Conservation (phyloP, 2,113 vertebrate species). For the Smithornis capensis region DNA sequence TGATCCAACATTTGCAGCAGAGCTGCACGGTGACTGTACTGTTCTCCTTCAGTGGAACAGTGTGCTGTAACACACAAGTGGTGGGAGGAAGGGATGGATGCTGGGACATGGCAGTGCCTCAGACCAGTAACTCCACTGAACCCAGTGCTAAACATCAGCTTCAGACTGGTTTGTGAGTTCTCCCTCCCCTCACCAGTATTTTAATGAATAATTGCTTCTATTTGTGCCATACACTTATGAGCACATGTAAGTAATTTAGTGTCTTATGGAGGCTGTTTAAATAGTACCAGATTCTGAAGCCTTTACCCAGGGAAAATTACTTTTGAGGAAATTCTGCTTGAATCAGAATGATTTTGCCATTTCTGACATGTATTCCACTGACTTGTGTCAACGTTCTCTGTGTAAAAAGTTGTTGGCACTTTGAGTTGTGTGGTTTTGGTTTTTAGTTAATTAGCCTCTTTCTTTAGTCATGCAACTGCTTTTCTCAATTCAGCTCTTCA, state of each 20-base stretch:
- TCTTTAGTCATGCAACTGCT: background rate
- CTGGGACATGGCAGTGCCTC: background rate
- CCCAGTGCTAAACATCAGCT: background rate
- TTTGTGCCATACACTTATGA: background rate
- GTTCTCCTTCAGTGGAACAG: background rate
- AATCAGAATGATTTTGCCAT: background rate
- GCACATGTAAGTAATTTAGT: background rate
- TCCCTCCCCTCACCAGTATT: background rate
- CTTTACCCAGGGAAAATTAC: background rate
- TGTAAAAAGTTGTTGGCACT: background rate
- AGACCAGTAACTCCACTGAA: background rate
- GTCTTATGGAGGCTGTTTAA: background rate
- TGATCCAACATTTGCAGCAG: background rate
- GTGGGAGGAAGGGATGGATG: background rate
- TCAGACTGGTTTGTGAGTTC: background rate
- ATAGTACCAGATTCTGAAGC: background rate
- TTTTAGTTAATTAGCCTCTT: background rate
- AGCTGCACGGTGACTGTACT: background rate
- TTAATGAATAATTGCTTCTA: background rate
- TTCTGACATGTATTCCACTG: background rate
- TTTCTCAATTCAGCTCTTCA: background rate
- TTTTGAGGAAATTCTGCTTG: background rate
- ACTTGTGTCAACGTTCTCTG: background rate
- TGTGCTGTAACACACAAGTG: background rate
- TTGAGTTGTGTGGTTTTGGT: background rate